phyloP scores from a whole-genome alignment of 1,140 invertebrate species.

The Bemisia tabaci region DNA sequence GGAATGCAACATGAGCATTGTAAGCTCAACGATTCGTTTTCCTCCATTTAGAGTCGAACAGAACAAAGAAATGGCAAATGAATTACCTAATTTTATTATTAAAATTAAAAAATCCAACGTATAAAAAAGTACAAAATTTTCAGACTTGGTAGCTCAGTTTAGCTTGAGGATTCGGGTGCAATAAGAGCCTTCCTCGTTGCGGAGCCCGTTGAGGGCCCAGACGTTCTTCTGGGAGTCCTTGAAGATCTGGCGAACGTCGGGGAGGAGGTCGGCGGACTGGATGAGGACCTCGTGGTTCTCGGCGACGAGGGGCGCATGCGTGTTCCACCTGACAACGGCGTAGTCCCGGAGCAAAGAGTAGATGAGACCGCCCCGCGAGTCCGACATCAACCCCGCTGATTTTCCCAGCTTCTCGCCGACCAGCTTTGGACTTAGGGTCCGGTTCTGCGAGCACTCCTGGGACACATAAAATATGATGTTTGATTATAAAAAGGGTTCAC shows the following conservation, averaged over 20 bases:
- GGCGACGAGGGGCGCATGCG: not conserved
- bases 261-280: not conserved
- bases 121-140: too few relatives aligned
- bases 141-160: too few relatives aligned
- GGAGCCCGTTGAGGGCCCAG: not conserved
- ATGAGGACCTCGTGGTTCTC: slow-evolving; percentile 6
- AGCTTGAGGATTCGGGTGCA: not conserved
- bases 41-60: too few relatives aligned
- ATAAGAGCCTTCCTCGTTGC: not conserved
- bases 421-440: not conserved
- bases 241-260: slow-evolving; percentile 4
- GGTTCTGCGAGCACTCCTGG: not conserved
- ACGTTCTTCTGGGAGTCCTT: not conserved
- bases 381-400: slow-evolving; percentile 1
- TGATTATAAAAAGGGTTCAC: too few relatives aligned
- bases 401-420: slow-evolving; percentile 28
- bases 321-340: slow-evolving; percentile 10
- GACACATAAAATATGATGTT: too few relatives aligned
- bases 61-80: too few relatives aligned
- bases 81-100: too few relatives aligned
- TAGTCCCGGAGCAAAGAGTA: slow-evolving; percentile 9
- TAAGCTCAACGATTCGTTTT: too few relatives aligned
- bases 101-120: too few relatives aligned
- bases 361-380: not conserved
- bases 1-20: too few relatives aligned